Evolutionary conservation across 2,888 invertebrate species (phyloP), one percentile per base, ranked within the genome.

Genomic region (Dendrolimus houi): DNA sequence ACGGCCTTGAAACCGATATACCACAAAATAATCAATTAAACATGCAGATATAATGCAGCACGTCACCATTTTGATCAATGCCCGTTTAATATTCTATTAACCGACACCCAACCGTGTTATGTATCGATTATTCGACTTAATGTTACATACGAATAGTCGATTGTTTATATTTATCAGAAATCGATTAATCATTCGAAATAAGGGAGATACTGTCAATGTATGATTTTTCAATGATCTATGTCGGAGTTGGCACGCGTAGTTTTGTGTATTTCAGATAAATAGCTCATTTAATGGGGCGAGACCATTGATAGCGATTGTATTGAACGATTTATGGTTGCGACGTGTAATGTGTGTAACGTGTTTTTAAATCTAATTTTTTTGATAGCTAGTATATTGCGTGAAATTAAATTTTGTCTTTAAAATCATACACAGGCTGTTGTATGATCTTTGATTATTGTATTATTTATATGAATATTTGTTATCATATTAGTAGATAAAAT

Each of bases 181-280:
- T 67, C 75, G 65, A 85, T 88, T 76, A 76, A 87, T 88, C 83
- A 85, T 78, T 76, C 70, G 71, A 76, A 72, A 75, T 73, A 77
- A 82, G 84, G 82, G 82, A 71, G 81, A 79, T 76, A 73, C 70
- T 82, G 81, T 81, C 83, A 81, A 71, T 81, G 71, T 64, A 65
- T 75, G 72, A 81, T 85, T 87, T 85, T 85, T 83, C 77, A 79
- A 75, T 81, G 76, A 83, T 81, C 77, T 70, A 71, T 72, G 71
- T 71, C 77, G 72, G 73, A 75, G 73, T 77, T 75, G 85, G 79
- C 84, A 83, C 87, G 86, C 81, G 82, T 77, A 47, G 68, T 77
- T 81, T 79, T 83, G 81, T 87, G 71, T 79, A 74, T 71, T 75
- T 74, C 77, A 75, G 81, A 85, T 87, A 86, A 87, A 87, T 84